phyloP scores from a whole-genome alignment of 2,797 vertebrate species.

The Todus mexicanus region DNA sequence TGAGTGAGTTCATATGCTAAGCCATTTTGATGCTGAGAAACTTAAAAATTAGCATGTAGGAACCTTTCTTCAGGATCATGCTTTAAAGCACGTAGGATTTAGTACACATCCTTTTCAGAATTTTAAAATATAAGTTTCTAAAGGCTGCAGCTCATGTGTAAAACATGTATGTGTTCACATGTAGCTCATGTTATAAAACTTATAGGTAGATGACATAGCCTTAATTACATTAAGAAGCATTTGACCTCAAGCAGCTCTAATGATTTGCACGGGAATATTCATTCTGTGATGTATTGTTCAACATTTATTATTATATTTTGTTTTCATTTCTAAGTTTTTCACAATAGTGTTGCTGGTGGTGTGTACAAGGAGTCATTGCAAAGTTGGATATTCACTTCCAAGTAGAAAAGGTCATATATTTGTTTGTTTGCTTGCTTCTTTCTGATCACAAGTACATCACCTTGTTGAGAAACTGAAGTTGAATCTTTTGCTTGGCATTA shows the following conservation, averaged over 20 bases:
- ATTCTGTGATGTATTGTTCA: not conserved
- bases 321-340: not conserved
- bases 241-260: not conserved
- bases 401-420: not conserved
- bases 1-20: not conserved
- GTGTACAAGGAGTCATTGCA: not conserved
- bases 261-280: not conserved
- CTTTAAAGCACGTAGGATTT: not conserved
- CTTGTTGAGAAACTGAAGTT: not conserved
- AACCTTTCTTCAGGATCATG: not conserved
- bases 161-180: not conserved
- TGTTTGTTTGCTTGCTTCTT: not conserved
- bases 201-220: accelerated
- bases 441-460: not conserved
- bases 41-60: not conserved
- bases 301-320: not conserved
- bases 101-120: not conserved
- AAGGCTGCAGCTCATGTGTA: not conserved
- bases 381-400: not conserved
- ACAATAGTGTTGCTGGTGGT: not conserved
- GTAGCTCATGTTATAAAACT: not conserved
- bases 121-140: not conserved
- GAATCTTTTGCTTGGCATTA: not conserved
- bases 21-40: not conserved
- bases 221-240: not conserved